Conservation (phyloP, 1,140 invertebrate species). For the Phymastichus coffea region DNA sequence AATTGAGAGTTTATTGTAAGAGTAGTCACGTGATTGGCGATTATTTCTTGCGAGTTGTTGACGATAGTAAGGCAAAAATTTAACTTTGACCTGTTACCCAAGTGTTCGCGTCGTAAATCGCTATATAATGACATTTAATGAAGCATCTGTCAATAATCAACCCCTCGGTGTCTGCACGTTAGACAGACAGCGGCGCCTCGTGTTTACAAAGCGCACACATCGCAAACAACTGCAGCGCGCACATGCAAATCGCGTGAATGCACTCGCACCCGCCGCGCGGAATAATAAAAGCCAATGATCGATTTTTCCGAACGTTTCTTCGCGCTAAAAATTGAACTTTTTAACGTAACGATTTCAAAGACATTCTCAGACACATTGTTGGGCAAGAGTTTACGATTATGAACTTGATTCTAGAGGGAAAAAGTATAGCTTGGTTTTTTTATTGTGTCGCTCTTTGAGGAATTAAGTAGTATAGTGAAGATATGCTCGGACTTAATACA, state of each 20-base stretch:
- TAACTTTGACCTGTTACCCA: slow-evolving; percentile 21
- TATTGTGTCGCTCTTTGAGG: not conserved
- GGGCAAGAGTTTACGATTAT: no score
- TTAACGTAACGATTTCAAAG: no score
- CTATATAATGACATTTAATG: not conserved
- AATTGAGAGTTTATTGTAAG: no score
- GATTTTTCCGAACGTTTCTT: no score
- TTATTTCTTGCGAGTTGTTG: not conserved
- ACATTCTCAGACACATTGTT: no score
- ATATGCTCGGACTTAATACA: slow-evolving; percentile 12
- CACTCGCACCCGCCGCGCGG: no score
- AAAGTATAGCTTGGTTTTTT: no score
- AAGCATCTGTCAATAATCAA: slow-evolving; percentile 14
- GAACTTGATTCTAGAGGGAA: no score
- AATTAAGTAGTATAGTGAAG: slow-evolving; percentile 15
- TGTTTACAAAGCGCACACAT: not conserved
- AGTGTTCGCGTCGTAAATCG: no score
- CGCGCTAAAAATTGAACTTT: no score
- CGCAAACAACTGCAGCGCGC: slow-evolving; percentile 16
- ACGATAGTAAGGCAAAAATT: slow-evolving; percentile 8
- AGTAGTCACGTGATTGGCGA: not conserved
- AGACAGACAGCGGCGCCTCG: not conserved
- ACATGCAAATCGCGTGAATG: not conserved
- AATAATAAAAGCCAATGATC: no score
- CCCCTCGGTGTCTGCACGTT: slow-evolving; percentile 7